Percentiles rank a stretch among this genome's conserved stretches.
Conservation (phyloP, 2,797 vertebrate species). For the Leuciscus waleckii region DNA sequence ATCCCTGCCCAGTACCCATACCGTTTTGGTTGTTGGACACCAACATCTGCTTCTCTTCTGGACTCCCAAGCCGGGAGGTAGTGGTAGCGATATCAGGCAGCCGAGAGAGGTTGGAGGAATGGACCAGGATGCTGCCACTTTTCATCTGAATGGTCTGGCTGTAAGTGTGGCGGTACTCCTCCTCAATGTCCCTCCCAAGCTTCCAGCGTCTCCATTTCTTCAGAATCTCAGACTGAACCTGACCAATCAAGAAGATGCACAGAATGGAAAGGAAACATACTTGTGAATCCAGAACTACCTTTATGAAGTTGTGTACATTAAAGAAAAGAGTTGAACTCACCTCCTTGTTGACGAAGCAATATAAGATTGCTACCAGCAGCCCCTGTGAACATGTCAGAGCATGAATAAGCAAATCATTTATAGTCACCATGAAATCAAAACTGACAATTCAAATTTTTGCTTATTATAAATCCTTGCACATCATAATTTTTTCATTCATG, state of each 20-base stretch:
- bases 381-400: constrained; percentile 79
- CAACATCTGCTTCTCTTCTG: constrained; percentile 82
- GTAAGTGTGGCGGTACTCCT: constrained; percentile 85
- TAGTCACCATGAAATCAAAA: background rate
- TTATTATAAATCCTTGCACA: too few relatives aligned
- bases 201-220: constrained; percentile 92
- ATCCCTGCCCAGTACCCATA: constrained; percentile 39
- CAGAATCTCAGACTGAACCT: constrained; percentile 93
- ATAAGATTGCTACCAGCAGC: constrained; percentile 95
- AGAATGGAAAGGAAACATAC: background rate
- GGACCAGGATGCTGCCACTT: constrained; percentile 71
- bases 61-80: constrained; percentile 63
- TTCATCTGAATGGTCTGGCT: constrained; percentile 79
- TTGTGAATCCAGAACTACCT: background rate
- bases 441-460: background rate
- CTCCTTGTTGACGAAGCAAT: constrained; percentile 99
- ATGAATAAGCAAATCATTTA: background rate
- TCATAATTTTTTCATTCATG: too few relatives aligned
- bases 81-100: constrained; percentile 69
- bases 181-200: constrained; percentile 85
- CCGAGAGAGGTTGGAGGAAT: constrained; percentile 64
- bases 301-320: background rate
- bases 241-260: constrained; percentile 12
- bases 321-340: constrained; percentile 72
- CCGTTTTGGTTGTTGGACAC: constrained; percentile 75